Conservation (phyloP, 2,113 vertebrate species). For the Nesoenas mayeri region DNA sequence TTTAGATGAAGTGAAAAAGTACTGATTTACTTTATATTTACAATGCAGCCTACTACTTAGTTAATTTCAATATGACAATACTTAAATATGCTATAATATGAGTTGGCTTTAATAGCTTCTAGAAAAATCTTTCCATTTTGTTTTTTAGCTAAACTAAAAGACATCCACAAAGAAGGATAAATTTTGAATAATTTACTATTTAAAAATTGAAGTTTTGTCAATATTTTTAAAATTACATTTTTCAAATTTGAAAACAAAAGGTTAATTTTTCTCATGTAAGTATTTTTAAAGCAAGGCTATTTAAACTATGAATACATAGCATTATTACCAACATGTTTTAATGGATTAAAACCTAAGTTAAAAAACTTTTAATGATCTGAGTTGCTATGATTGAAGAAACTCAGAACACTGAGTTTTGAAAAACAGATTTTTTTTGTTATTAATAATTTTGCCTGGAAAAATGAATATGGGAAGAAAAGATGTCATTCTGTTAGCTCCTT, state of each 20-base stretch:
- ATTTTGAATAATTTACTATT: neutral
- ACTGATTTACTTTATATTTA: neutral
- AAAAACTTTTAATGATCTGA: neutral
- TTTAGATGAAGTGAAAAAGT: neutral
- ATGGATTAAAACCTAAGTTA: neutral
- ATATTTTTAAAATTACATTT: neutral
- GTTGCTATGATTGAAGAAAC: neutral
- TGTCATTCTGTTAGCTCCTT: neutral
- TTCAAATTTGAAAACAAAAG: neutral
- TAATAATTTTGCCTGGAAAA: neutral
- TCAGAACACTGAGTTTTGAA: neutral
- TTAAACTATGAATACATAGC: neutral
- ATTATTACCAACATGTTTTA: neutral
- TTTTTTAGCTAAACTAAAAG: neutral
- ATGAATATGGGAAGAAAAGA: neutral
- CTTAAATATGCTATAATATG: neutral
- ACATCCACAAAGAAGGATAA: too few species aligned
- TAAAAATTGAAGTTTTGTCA: neutral
- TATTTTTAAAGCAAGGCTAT: neutral
- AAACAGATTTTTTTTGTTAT: neutral
- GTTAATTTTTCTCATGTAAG: rapidly evolving
- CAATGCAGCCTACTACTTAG: neutral
- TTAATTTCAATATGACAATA: neutral
- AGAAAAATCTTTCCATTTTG: neutral
- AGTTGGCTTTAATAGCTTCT: neutral